Conservation (phyloP, 2,113 vertebrate species). For the Lycaon pictus region DNA sequence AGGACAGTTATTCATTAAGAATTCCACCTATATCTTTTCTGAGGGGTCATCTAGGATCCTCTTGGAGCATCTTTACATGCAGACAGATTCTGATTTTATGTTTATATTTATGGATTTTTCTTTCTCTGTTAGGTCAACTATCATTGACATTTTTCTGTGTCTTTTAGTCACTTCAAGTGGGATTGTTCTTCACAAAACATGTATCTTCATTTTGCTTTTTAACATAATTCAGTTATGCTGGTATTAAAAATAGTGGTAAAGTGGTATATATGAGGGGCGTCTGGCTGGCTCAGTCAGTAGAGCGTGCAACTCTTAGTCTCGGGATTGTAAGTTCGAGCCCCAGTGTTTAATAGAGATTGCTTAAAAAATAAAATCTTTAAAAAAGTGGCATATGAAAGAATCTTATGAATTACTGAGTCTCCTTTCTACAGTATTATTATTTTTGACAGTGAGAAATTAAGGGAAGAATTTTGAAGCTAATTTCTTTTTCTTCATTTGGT, state of each 20-base stretch:
- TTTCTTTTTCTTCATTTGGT: conserved; percentile 41
- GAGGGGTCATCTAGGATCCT: background rate
- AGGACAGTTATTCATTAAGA: conserved; percentile 19
- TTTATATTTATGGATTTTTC: conserved; percentile 4
- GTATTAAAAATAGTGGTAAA: conserved; percentile 46
- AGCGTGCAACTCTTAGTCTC: background rate
- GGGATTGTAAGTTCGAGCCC: background rate
- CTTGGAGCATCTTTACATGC: background rate
- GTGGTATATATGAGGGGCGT: background rate
- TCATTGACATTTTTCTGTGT: background rate
- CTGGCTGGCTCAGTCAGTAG: background rate
- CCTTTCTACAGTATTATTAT: background rate
- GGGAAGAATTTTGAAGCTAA: conserved; percentile 48
- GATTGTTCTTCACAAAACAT: background rate
- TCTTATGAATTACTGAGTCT: background rate
- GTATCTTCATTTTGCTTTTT: conserved; percentile 55
- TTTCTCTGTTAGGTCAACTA: background rate
- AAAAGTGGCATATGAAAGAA: background rate
- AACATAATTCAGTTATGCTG: background rate
- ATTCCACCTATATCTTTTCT: background rate
- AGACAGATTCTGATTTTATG: conserved; percentile 22
- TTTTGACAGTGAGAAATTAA: conserved; percentile 50
- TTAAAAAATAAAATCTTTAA: background rate
- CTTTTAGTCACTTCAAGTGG: background rate
- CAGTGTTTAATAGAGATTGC: background rate